Evolutionary conservation across 2,888 invertebrate genomes (phyloP).

Genomic region (Hipparchia semele): DNA sequence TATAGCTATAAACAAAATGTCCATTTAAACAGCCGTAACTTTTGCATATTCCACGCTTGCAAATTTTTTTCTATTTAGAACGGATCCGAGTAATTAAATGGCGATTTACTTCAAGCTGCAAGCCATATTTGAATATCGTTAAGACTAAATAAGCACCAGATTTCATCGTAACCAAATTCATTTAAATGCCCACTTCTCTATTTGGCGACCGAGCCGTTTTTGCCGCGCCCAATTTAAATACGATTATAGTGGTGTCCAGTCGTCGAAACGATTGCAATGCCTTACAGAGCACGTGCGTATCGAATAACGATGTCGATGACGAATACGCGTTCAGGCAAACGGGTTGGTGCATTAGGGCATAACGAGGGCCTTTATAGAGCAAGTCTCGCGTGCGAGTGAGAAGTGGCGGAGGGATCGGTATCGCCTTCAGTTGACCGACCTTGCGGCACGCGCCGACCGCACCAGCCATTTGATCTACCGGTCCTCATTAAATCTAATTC

Average conservation of each 20-base stretch:
- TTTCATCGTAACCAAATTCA: constrained; percentile 61
- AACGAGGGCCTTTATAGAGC: constrained; percentile 60
- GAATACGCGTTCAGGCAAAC: constrained; percentile 51
- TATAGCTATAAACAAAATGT: background rate
- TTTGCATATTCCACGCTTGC: constrained; percentile 30
- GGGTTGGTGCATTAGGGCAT: constrained; percentile 53
- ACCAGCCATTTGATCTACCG: constrained; percentile 67
- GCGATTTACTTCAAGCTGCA: constrained; percentile 34
- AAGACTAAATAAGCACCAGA: constrained; percentile 52
- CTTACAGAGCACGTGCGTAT: constrained; percentile 64
- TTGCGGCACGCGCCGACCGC: constrained; percentile 78
- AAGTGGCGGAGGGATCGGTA: constrained; percentile 53
- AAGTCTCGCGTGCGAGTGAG: constrained; percentile 59
- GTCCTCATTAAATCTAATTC: constrained; percentile 60
- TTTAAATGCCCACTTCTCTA: constrained; percentile 60
- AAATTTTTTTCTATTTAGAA: constrained; percentile 35
- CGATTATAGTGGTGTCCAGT: constrained; percentile 69
- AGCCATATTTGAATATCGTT: constrained; percentile 37
- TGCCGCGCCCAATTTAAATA: constrained; percentile 62
- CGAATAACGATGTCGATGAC: constrained; percentile 61
- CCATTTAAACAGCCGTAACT: background rate
- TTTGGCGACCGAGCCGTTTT: constrained; percentile 60
- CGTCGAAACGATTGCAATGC: constrained; percentile 53
- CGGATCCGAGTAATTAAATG: constrained; percentile 38
- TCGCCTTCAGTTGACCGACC: constrained; percentile 71